phyloP scores from a whole-genome alignment of 2,797 vertebrate genomes.

The Amblyraja radiata region DNA sequence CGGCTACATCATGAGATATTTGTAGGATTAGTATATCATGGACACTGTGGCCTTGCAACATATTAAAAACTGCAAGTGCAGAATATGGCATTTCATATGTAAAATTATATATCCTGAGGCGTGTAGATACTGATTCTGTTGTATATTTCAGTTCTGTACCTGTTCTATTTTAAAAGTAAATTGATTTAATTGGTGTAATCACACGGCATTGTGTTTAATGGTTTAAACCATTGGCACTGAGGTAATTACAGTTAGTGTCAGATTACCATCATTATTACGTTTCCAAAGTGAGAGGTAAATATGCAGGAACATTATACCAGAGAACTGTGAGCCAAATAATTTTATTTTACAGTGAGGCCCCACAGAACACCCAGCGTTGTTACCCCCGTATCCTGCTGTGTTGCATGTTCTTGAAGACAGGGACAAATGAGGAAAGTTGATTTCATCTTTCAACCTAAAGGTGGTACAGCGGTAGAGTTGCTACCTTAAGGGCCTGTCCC shows the following conservation, averaged over 20 bases:
- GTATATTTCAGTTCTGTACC: neutral
- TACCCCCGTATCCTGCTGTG: neutral
- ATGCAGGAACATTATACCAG: neutral
- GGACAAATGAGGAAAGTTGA: neutral
- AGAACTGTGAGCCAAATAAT: neutral
- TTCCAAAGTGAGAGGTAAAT: slow-evolving; percentile 10
- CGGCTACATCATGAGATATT: neutral
- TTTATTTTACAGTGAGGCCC: neutral
- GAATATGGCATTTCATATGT: neutral
- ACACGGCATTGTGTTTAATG: neutral
- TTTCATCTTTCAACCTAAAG: neutral
- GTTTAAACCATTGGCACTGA: neutral
- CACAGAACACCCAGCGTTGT: neutral
- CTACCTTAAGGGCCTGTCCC: too few species aligned
- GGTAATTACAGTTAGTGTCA: slow-evolving; percentile 8
- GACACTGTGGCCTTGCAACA: neutral
- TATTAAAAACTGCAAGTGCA: neutral
- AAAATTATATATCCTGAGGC: neutral
- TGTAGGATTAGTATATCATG: neutral
- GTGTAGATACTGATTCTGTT: neutral
- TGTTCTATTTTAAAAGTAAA: neutral
- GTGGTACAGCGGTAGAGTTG: too few species aligned
- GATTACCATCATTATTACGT: neutral
- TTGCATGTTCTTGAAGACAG: neutral
- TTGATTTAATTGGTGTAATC: slow-evolving; percentile 29